A percentile compares a stretch with the other conserved stretches of the same genome.
phyloP scores from a whole-genome alignment of 2,113 vertebrate genomes.

The Myotis davidii region DNA sequence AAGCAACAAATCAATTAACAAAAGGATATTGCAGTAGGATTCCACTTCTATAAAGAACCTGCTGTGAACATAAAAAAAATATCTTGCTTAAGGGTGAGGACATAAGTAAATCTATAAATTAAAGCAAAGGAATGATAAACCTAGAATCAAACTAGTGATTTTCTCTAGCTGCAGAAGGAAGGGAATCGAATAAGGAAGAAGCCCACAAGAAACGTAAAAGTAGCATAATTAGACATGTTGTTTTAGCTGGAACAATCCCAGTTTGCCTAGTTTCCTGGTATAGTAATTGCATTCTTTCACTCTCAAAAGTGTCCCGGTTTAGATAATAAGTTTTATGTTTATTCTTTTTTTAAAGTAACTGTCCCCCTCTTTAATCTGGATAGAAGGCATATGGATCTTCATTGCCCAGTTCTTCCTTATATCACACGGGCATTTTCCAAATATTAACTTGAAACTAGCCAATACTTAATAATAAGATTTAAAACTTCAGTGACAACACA shows the following conservation, averaged over 20 bases:
- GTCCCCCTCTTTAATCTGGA: background rate
- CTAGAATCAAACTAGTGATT: background rate
- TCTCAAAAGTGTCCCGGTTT: background rate
- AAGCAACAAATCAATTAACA: background rate
- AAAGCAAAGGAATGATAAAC: background rate
- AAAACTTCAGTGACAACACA: background rate
- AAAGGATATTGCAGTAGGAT: background rate
- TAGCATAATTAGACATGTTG: background rate
- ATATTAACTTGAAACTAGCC: constrained; percentile 27
- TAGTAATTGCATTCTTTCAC: background rate
- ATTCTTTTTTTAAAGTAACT: constrained; percentile 11
- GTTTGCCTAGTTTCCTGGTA: background rate
- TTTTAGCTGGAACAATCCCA: background rate
- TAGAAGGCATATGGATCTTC: background rate
- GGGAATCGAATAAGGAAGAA: background rate
- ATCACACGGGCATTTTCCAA: background rate
- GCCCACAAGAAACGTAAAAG: background rate
- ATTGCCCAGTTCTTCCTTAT: background rate
- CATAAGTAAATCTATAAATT: background rate
- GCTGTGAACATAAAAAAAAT: background rate
- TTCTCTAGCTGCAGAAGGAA: background rate
- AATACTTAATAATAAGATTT: constrained; percentile 4
- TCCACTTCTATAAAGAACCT: background rate
- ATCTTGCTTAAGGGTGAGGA: background rate
- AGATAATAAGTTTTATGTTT: constrained; percentile 11